Conservation (phyloP, 1,140 invertebrate genomes). For the Spodoptera litura region DNA sequence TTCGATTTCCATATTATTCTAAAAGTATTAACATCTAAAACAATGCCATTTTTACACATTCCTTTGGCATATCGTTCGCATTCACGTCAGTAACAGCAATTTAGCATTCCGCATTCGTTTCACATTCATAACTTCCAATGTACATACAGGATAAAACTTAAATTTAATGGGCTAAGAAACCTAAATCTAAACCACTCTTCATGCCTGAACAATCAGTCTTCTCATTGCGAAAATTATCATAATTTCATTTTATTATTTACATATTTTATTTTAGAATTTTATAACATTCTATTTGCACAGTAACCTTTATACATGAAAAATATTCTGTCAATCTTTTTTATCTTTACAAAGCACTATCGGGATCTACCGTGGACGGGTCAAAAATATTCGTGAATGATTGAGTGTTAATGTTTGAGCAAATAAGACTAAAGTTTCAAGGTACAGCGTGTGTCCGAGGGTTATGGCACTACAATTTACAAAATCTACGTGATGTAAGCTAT, state of each 20-base stretch:
- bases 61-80: slow-evolving; percentile 56
- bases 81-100: slow-evolving; percentile 52
- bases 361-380: slow-evolving; percentile 73
- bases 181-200: slow-evolving; percentile 78
- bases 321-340: slow-evolving; percentile 48
- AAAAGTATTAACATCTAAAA: slow-evolving; percentile 49
- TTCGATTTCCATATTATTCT: slow-evolving; percentile 51
- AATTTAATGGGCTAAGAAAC: slow-evolving; percentile 73
- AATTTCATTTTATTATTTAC: slow-evolving; percentile 65
- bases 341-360: slow-evolving; percentile 53
- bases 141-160: slow-evolving; percentile 74
- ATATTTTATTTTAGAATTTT: slow-evolving; percentile 63
- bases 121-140: slow-evolving; percentile 54
- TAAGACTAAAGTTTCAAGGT: slow-evolving; percentile 48
- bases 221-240: slow-evolving; percentile 84
- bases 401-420: slow-evolving; percentile 54
- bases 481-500: slow-evolving; percentile 52
- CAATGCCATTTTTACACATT: slow-evolving; percentile 51
- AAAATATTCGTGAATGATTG: slow-evolving; percentile 49
- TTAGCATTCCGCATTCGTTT: slow-evolving; percentile 27
- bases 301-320: slow-evolving; percentile 62
- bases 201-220: slow-evolving; percentile 84
- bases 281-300: slow-evolving; percentile 56
- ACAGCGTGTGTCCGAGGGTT: slow-evolving; percentile 54
- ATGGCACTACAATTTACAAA: slow-evolving; percentile 62